Percentiles rank a stretch among this genome's conserved stretches.
Conservation (phyloP, 2,797 vertebrate genomes). For the Sitta carolinensis region DNA sequence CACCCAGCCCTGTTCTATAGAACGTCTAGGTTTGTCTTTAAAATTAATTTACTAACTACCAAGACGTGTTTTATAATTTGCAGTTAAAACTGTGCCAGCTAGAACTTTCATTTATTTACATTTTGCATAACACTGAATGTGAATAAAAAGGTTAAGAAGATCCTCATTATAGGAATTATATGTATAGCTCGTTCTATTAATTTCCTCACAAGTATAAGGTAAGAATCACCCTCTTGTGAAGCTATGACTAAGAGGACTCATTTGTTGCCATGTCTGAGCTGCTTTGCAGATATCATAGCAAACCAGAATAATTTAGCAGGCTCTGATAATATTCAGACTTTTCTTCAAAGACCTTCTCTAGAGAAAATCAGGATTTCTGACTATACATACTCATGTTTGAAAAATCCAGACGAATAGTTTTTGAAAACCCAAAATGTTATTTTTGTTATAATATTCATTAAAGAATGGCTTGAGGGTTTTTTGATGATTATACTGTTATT, state of each 20-base stretch:
- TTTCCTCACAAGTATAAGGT: background rate
- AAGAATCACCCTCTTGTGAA: background rate
- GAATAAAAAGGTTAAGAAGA: constrained; percentile 4
- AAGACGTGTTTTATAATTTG: background rate
- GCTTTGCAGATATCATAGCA: background rate
- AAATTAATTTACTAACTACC: background rate
- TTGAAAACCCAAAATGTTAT: background rate
- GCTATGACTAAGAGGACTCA: background rate
- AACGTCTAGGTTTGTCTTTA: background rate
- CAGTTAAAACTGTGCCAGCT: background rate
- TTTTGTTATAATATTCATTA: constrained; percentile 22
- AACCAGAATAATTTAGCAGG: background rate
- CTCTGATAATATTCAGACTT: background rate
- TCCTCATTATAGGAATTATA: background rate
- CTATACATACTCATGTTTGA: background rate
- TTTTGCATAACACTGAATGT: background rate
- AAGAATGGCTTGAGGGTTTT: constrained; percentile 42
- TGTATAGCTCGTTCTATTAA: background rate
- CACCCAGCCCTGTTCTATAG: background rate
- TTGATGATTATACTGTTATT: constrained; percentile 59
- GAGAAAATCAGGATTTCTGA: constrained; percentile 4
- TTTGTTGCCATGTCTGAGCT: background rate
- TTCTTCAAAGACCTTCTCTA: background rate
- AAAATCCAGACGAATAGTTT: background rate
- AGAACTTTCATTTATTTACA: background rate